Evolutionary conservation across 2,797 vertebrate species (phyloP).

Genomic region (Cheirogaleus major): DNA sequence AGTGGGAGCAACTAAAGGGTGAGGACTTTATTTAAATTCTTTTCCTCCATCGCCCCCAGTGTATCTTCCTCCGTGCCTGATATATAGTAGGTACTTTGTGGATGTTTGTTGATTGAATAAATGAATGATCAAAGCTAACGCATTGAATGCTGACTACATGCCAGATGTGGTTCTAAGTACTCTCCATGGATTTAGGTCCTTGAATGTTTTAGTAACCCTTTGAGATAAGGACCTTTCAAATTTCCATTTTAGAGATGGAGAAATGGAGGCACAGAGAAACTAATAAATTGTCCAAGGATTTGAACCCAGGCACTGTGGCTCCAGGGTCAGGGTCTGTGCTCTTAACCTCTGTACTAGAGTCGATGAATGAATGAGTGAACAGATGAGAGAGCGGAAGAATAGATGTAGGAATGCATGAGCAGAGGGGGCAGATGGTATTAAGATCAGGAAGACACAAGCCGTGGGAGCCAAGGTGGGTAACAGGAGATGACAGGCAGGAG

Average conservation of each 20-base stretch:
- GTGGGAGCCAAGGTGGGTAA: background rate
- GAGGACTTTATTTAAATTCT: background rate
- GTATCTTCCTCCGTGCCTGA: background rate
- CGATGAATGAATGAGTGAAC: background rate
- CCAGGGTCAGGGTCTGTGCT: background rate
- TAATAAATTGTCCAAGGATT: background rate
- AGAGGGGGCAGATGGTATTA: background rate
- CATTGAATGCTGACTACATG: background rate
- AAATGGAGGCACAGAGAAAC: background rate
- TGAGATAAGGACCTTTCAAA: background rate
- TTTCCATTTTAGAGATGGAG: background rate
- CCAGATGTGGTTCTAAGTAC: background rate
- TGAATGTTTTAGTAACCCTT: background rate
- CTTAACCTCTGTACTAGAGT: background rate
- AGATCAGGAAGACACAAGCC: background rate
- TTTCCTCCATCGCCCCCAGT: background rate
- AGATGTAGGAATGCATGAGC: background rate
- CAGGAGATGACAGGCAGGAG: background rate
- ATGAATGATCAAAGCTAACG: background rate
- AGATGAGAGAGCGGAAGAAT: background rate
- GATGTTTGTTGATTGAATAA: background rate
- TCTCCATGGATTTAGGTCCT: background rate
- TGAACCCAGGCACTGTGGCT: background rate
- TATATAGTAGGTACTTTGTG: background rate
- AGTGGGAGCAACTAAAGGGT: background rate